Conservation (phyloP, 2,888 invertebrate genomes). For the Phengaris arion region DNA sequence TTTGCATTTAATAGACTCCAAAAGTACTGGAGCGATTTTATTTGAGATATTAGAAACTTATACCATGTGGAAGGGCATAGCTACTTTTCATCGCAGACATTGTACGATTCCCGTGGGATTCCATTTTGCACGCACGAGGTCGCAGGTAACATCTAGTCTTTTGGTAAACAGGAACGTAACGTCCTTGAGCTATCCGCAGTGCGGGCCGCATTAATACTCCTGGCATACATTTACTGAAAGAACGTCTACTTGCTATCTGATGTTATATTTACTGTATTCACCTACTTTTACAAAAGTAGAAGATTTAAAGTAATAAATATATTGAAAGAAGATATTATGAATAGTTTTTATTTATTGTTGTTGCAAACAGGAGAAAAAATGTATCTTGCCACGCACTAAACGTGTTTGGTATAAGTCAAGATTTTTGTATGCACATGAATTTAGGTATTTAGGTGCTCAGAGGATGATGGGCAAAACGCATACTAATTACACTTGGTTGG, state of each 20-base stretch:
- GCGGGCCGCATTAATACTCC: constrained; percentile 41
- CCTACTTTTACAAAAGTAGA: background rate
- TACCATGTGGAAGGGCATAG: no score
- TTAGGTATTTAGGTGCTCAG: no score
- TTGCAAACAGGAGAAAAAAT: background rate
- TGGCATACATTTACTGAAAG: constrained; percentile 2
- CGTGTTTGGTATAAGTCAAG: background rate
- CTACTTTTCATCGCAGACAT: no score
- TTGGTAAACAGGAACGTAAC: background rate
- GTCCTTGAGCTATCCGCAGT: constrained; percentile 41
- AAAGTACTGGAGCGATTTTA: no score
- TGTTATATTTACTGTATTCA: background rate
- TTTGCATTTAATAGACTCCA: no score
- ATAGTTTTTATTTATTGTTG: background rate
- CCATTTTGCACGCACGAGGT: no score
- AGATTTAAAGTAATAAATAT: background rate
- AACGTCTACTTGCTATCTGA: background rate
- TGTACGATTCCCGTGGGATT: no score
- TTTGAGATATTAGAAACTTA: no score
- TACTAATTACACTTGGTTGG: no score
- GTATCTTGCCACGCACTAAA: background rate
- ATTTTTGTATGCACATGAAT: no score
- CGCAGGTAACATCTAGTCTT: background rate
- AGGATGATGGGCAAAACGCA: no score
- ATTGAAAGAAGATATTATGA: background rate